These are phyloP conservation scores for Australoheros facetus DNA, from an alignment of 2,797 vertebrate genomes.

Conservation along the genomic window DNA sequence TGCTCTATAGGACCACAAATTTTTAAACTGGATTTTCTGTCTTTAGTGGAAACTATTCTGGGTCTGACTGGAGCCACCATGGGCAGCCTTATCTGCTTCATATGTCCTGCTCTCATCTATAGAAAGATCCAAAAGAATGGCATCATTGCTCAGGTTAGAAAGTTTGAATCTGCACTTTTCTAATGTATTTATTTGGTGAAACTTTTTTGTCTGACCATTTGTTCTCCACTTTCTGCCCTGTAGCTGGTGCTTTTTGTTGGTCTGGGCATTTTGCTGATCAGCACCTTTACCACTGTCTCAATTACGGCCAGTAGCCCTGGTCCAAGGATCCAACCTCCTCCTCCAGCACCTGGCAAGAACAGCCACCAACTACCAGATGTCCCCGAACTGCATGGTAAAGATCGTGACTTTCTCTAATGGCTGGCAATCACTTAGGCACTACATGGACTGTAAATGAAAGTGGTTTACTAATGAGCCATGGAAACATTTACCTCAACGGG, in stretches of 20 bases:
- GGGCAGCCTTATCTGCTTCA: slow-evolving; percentile 98
- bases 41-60: slow-evolving; percentile 93
- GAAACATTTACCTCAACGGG: slow-evolving; percentile 53
- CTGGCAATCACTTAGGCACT: slow-evolving; percentile 46
- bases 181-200: background rate
- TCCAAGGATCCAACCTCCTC: slow-evolving; percentile 70
- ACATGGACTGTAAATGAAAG: slow-evolving; percentile 56
- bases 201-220: background rate
- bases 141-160: slow-evolving; percentile 87
- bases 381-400: slow-evolving; percentile 81
- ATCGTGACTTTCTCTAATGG: slow-evolving; percentile 35
- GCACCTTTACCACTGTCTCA: slow-evolving; percentile 92
- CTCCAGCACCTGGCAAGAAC: slow-evolving; percentile 61
- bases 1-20: background rate
- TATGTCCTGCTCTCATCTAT: slow-evolving; percentile 97
- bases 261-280: slow-evolving; percentile 92
- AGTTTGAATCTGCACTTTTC: background rate
- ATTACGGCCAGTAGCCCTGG: slow-evolving; percentile 76
- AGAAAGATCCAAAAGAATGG: slow-evolving; percentile 92
- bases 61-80: slow-evolving; percentile 97
- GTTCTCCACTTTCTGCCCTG: background rate
- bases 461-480: slow-evolving; percentile 63
- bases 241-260: slow-evolving; percentile 94
- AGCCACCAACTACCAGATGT: slow-evolving; percentile 58
- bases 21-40: slow-evolving; percentile 12